These are phyloP conservation scores for Automeris io DNA, from an alignment of 2,888 invertebrate genomes.

Conservation along the genomic window DNA sequence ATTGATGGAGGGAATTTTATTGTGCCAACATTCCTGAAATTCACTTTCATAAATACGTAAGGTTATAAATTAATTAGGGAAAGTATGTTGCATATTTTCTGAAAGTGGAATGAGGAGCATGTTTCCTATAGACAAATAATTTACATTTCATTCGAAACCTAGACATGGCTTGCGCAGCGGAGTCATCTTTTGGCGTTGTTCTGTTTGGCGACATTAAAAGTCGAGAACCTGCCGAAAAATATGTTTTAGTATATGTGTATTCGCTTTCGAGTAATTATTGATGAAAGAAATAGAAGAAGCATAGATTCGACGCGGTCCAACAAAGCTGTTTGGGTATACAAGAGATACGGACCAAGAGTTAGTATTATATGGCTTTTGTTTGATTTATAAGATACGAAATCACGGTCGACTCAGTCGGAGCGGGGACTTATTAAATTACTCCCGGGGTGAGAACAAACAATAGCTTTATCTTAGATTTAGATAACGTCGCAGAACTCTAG, in stretches of 20 bases:
- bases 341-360: slow-evolving; percentile 29
- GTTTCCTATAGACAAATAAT: slow-evolving; percentile 43
- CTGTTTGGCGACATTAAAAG: slow-evolving; percentile 49
- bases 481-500: slow-evolving; percentile 56
- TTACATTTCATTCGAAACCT: slow-evolving; percentile 36
- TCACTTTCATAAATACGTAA: slow-evolving; percentile 14
- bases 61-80: slow-evolving; percentile 24
- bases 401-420: slow-evolving; percentile 47
- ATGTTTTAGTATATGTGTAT: slow-evolving; percentile 59
- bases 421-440: slow-evolving; percentile 63
- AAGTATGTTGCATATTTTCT: slow-evolving; percentile 34
- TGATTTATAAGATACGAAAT: slow-evolving; percentile 59
- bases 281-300: slow-evolving; percentile 30
- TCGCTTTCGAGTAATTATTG: slow-evolving; percentile 51
- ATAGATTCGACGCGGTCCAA: slow-evolving; percentile 11
- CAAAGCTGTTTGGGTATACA: slow-evolving; percentile 12
- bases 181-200: slow-evolving; percentile 25
- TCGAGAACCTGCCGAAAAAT: slow-evolving; percentile 63
- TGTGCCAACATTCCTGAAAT: slow-evolving; percentile 7
- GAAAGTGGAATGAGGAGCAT: slow-evolving; percentile 31
- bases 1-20: too few species aligned
- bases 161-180: slow-evolving; percentile 26
- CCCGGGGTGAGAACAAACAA: slow-evolving; percentile 58
- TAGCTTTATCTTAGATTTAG: slow-evolving; percentile 57
- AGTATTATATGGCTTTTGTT: slow-evolving; percentile 40